These are phyloP conservation scores for Macropis europaea DNA, from an alignment of 2,888 invertebrate species.

Conservation along the genomic window DNA sequence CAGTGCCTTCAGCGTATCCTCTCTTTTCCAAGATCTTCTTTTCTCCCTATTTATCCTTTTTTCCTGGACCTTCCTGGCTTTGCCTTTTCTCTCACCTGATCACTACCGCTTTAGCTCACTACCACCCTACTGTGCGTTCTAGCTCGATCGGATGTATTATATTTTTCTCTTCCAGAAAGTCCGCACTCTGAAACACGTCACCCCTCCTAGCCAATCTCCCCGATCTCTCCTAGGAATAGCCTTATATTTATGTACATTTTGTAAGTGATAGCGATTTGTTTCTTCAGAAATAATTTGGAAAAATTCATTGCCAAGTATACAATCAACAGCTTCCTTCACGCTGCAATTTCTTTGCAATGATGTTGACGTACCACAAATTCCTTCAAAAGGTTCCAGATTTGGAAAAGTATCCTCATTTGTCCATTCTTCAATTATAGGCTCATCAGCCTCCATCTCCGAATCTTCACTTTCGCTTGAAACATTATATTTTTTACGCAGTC, in stretches of 20 bases:
- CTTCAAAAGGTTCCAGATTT: conserved; percentile 13
- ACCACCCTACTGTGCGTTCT: too few relatives aligned
- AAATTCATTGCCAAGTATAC: conserved; percentile 23
- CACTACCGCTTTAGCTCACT: too few relatives aligned
- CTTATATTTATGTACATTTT: conserved; percentile 26
- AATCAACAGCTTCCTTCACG: conserved; percentile 17
- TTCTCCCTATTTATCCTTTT: too few relatives aligned
- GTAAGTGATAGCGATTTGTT: conserved; percentile 19
- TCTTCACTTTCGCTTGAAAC: conserved; percentile 22
- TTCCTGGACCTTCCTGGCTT: too few relatives aligned
- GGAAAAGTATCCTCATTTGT: conserved; percentile 18
- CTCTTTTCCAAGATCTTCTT: too few relatives aligned
- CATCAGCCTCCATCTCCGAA: conserved; percentile 18
- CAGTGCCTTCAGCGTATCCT: too few relatives aligned
- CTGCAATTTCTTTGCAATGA: conserved; percentile 19
- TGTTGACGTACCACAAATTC: conserved; percentile 16
- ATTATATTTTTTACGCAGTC: conserved; percentile 18
- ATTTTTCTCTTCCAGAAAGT: too few relatives aligned
- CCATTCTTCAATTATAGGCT: conserved; percentile 21
- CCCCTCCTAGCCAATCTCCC: too few relatives aligned
- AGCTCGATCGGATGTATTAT: too few relatives aligned
- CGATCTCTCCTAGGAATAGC: neutral
- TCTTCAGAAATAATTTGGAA: conserved; percentile 8
- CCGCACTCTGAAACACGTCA: too few relatives aligned
- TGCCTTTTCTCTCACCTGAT: too few relatives aligned